Conservation (phyloP, 2,797 vertebrate species). For the Cuniculus paca region DNA sequence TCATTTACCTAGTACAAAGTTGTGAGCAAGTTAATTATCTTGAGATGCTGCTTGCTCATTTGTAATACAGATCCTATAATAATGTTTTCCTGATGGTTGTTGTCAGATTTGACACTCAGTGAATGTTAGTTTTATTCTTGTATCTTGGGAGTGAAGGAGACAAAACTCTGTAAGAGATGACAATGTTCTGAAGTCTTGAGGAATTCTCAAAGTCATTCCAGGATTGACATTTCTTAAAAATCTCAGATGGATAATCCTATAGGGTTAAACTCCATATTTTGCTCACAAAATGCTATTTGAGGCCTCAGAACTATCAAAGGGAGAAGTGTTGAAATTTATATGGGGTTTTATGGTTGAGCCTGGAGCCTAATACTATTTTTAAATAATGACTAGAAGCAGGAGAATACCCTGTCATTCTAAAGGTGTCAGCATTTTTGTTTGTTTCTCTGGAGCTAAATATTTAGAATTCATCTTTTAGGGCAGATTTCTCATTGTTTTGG, state of each 20-base stretch:
- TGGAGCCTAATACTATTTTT: constrained; percentile 16
- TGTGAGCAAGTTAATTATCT: background rate
- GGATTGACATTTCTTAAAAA: constrained; percentile 31
- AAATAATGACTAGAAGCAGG: constrained; percentile 13
- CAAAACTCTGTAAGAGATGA: background rate
- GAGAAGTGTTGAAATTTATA: background rate
- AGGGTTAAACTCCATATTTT: background rate
- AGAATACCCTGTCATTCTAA: background rate
- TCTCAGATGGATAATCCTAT: background rate
- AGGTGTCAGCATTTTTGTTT: background rate
- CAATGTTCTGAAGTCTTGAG: background rate
- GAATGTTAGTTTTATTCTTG: background rate
- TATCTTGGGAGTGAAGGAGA: background rate
- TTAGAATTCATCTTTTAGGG: background rate
- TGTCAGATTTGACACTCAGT: background rate
- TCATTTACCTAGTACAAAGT: background rate
- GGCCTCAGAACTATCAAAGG: background rate
- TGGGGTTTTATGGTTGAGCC: background rate
- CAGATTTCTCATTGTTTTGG: background rate
- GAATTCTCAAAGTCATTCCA: constrained; percentile 46
- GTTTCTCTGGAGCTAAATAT: background rate
- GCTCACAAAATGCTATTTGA: background rate
- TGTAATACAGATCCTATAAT: constrained; percentile 48
- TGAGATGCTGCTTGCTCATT: background rate
- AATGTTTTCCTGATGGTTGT: constrained; percentile 2